Base-by-base conservation (phyloP, 35 echinoderm and acorn worm species). In the Antedon bifida region DNA sequence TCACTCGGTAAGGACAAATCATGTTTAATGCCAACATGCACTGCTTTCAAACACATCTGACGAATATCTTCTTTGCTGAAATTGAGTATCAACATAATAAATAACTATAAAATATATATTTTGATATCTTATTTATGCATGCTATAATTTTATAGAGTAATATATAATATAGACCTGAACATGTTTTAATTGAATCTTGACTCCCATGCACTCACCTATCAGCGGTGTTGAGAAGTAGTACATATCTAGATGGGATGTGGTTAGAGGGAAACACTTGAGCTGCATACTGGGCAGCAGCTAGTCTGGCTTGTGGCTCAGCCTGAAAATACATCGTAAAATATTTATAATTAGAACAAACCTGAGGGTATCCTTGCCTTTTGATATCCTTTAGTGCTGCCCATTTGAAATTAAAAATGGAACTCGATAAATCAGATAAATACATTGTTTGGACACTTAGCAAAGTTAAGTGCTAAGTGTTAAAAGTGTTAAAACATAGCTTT, bases 151-250 rank as follows among this genome's bases (percentile, higher is more conserved):
- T n/a, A n/a, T n/a, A n/a, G n/a, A n/a, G n/a, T n/a, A n/a, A n/a
- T n/a, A n/a, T n/a, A n/a, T n/a, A n/a, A n/a, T n/a, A n/a, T n/a
- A n/a, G n/a, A n/a, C n/a, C n/a, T n/a, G n/a, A n/a, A n/a, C n/a
- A n/a, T n/a, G n/a, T n/a, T n/a, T n/a, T n/a, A n/a, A n/a, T n/a
- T n/a, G n/a, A n/a, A n/a, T n/a, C n/a, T n/a, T n/a, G n/a, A n/a
- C n/a, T n/a, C n/a, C n/a, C n/a, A n/a, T n/a, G n/a, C n/a, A 87
- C 92, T 88, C 78, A 99, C 95, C 77, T 82, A 55, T 99, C 95
- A 82, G 88, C 95, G 42, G 95, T 84, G 73, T 91, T 91, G 16
- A 99, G 75, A 26, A 99, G 95, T 36, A 99, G 64, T n/a, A 84
- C 75, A 74, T 92, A 99, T 75, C 95, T 82, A 0, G 95, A 92